Base-by-base conservation (phyloP, 2,797 vertebrate species). In the Oreonectes daqikongensis region DNA sequence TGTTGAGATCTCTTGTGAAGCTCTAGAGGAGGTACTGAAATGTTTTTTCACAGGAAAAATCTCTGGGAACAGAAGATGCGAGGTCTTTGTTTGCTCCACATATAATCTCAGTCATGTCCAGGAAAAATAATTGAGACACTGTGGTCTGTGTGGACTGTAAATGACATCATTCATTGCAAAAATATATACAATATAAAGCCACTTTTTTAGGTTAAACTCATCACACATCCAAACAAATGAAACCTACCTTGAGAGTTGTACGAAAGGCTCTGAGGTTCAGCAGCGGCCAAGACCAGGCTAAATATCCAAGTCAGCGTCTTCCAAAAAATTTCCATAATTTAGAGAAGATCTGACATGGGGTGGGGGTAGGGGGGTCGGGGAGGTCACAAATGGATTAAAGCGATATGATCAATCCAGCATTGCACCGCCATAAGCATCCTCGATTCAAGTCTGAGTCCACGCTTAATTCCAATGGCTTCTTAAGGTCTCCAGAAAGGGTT, bases 311-410 rank as follows among this genome's bases (percentile, higher is more conserved):
- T 96, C 94, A 97, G 94, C 91, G 91, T 96, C 95, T 96, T 99
- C 97, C 95, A 97, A 93, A 97, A 94, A 94, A 96, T 93, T 95
- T 99, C 97, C 97, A 99, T 99, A 93, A 96, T 98, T 98, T 94
- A 94, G 92, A 91, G 92, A 87, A 92, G 89, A 69, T 93, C 86
- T 92, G 92, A 92, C 88, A 90, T 90, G 88, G 89, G 87, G 82
- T 83, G 88, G 90, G 87, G 42, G 26, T n/a, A 20, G 86, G 82
- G 88, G 90, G 84, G 77, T 82, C 78, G 90, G 88, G 88, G 88
- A 84, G 91, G 92, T 94, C 96, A 96, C 90, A 90, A 90, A 76
- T 81, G 87, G 92, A 92, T 91, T 95, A 94, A 38, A 91, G 88
- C 90, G 89, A 91, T 90, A 89, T 84, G 79, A 87, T 88, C 86